These are phyloP conservation scores for Elachura formosa DNA, from an alignment of 2,113 vertebrate genomes.

Conservation along the genomic window DNA sequence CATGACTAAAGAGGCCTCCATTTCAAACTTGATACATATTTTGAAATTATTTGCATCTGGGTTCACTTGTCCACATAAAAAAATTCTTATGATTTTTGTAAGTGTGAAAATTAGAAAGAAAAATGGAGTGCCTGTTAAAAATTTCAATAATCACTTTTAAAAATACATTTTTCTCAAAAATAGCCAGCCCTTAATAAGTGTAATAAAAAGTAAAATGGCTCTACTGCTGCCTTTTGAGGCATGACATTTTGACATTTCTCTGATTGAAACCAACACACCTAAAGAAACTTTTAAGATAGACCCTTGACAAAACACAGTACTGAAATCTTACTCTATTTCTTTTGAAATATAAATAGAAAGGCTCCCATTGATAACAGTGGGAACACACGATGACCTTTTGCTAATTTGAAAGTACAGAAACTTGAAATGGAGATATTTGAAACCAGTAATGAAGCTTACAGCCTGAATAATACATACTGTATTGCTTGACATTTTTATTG, in stretches of 20 bases:
- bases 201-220: background rate
- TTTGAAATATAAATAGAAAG: conserved; percentile 12
- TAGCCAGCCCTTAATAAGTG: background rate
- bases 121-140: background rate
- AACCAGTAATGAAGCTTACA: background rate
- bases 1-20: background rate
- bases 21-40: background rate
- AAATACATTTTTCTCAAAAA: background rate
- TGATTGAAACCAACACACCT: background rate
- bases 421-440: background rate
- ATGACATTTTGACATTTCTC: background rate
- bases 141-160: background rate
- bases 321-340: background rate
- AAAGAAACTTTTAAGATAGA: background rate
- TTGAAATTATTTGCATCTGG: background rate
- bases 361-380: background rate
- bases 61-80: background rate
- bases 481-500: background rate
- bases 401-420: background rate
- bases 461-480: background rate
- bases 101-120: background rate
- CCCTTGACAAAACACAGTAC: background rate
- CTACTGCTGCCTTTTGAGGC: background rate
- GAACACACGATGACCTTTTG: background rate
- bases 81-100: background rate